phyloP scores from a whole-genome alignment of 2,113 vertebrate genomes.

The Vimba vimba region DNA sequence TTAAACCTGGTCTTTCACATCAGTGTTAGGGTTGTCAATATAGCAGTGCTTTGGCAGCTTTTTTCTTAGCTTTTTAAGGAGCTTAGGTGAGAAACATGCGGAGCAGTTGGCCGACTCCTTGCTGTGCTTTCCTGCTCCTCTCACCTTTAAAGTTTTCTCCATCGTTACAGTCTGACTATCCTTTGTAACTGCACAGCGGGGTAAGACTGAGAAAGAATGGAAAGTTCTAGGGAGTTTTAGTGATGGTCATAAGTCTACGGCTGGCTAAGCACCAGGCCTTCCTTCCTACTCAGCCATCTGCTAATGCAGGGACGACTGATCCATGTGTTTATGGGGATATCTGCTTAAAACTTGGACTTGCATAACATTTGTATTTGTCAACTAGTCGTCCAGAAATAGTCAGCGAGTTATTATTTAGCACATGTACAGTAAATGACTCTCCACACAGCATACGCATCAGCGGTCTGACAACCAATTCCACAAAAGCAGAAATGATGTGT shows the following conservation, averaged over 20 bases:
- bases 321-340: constrained; percentile 12
- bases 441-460: neutral
- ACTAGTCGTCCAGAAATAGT: neutral
- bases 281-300: constrained; percentile 56
- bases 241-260: constrained; percentile 46
- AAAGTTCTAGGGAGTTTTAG: constrained; percentile 16
- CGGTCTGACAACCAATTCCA: neutral
- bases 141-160: constrained; percentile 29
- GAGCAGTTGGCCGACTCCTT: constrained; percentile 23
- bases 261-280: constrained; percentile 53
- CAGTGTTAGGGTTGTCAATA: constrained; percentile 2
- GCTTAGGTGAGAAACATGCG: neutral
- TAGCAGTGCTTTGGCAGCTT: neutral
- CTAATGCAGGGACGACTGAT: constrained; percentile 30
- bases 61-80: neutral
- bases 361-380: neutral
- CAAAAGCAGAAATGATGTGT: neutral
- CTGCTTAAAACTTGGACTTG: neutral
- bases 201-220: neutral
- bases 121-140: constrained; percentile 45
- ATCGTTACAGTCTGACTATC: neutral
- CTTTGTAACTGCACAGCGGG: neutral
- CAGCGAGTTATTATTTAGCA: neutral
- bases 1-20: neutral
- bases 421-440: neutral